These are phyloP conservation scores for Phymatocera aterrima DNA, from an alignment of 2,888 invertebrate species.

Conservation along the genomic window DNA sequence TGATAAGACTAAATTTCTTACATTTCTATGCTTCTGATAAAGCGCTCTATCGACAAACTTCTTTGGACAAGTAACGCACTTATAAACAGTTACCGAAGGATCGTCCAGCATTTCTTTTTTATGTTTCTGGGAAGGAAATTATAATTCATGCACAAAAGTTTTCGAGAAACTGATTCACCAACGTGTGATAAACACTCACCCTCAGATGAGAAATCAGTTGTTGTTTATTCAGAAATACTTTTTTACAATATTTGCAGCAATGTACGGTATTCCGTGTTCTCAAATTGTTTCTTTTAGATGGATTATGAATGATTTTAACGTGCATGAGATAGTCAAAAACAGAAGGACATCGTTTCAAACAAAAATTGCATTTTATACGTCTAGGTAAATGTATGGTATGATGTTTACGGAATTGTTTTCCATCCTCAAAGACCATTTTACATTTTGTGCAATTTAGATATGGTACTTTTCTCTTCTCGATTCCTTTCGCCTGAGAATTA, in stretches of 20 bases:
- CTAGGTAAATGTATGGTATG: slow-evolving; percentile 54
- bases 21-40: slow-evolving; percentile 61
- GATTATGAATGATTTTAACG: slow-evolving; percentile 53
- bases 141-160: not conserved
- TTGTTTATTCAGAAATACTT: slow-evolving; percentile 53
- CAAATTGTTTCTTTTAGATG: slow-evolving; percentile 53
- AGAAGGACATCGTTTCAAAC: slow-evolving; percentile 53
- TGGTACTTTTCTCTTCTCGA: not conserved
- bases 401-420: slow-evolving; percentile 52
- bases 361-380: slow-evolving; percentile 52
- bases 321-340: slow-evolving; percentile 56
- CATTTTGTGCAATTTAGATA: slow-evolving; percentile 50
- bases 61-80: slow-evolving; percentile 61
- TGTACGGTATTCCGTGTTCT: slow-evolving; percentile 52
- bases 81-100: slow-evolving; percentile 54
- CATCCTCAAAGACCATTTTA: slow-evolving; percentile 54
- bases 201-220: slow-evolving; percentile 56
- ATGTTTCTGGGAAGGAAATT: no score
- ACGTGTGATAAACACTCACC: slow-evolving; percentile 47
- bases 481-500: no score
- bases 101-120: slow-evolving; percentile 59
- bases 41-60: slow-evolving; percentile 60
- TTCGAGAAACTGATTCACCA: not conserved
- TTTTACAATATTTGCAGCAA: slow-evolving; percentile 57
- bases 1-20: slow-evolving; percentile 48